phyloP scores from a whole-genome alignment of 2,113 vertebrate species.

The Pseudorhombus dupliciocellatus region DNA sequence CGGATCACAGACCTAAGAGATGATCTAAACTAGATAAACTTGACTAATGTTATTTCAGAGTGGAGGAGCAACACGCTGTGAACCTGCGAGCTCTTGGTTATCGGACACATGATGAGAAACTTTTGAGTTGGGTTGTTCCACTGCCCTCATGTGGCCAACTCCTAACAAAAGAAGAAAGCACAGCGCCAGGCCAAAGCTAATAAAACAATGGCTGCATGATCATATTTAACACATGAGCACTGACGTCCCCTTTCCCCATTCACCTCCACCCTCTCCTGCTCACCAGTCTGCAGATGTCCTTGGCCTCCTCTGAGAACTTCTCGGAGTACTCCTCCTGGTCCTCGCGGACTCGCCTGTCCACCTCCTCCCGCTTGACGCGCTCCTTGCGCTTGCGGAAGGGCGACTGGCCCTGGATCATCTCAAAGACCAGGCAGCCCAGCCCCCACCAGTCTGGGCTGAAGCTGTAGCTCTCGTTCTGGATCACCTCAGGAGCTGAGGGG shows the following conservation, averaged over 20 bases:
- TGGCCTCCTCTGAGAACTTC: constrained; percentile 88
- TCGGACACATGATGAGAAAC: no score
- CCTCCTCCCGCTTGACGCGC: constrained; percentile 88
- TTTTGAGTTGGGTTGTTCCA: background rate
- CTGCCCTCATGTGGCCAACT: background rate
- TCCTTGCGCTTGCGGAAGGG: constrained; percentile 91
- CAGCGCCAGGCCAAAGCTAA: no score
- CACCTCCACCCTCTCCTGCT: constrained; percentile 50
- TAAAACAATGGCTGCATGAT: no score
- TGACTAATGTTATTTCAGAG: no score
- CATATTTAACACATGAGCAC: no score
- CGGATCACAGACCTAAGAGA: background rate
- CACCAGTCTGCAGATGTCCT: constrained; percentile 92
- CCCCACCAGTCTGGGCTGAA: constrained; percentile 96
- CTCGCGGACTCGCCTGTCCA: constrained; percentile 87
- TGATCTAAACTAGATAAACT: background rate
- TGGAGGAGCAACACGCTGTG: no score
- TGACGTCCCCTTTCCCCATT: background rate
- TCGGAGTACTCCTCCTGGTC: constrained; percentile 87
- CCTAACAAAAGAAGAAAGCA: no score
- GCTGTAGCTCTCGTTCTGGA: constrained; percentile 88
- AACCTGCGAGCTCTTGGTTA: no score
- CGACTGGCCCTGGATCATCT: constrained; percentile 93
- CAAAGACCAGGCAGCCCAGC: constrained; percentile 91
- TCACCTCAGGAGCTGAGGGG: constrained; percentile 88